Evolutionary conservation across 1,140 invertebrate genomes (phyloP).

Genomic region (Drosophila bipectinata): DNA sequence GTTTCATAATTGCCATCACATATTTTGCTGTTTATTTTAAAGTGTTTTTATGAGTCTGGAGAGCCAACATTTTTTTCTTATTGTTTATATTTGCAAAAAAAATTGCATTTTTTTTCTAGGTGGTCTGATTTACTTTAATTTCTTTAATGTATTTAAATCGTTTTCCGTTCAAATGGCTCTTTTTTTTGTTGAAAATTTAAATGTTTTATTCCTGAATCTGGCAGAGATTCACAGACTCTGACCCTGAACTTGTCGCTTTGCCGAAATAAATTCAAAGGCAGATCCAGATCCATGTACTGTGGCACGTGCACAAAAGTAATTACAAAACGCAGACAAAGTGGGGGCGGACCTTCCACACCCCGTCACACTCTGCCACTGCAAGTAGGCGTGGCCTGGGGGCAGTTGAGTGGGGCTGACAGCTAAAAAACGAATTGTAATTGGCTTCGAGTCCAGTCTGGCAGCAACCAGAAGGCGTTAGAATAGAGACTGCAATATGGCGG

Average conservation of each 20-base stretch:
- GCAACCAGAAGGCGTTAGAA: background rate
- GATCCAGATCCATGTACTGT: slow-evolving; percentile 18
- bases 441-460: slow-evolving; percentile 49
- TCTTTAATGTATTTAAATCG: background rate
- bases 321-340: slow-evolving; percentile 61
- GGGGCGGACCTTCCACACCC: slow-evolving; percentile 12
- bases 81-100: background rate
- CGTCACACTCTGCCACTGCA: background rate
- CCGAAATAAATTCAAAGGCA: slow-evolving; percentile 40
- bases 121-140: background rate
- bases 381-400: slow-evolving; percentile 34
- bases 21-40: background rate
- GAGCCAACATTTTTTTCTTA: too few relatives aligned
- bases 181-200: slow-evolving; percentile 22
- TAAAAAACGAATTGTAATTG: slow-evolving; percentile 73
- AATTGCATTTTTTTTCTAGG: too few relatives aligned
- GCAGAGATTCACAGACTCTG: slow-evolving; percentile 35
- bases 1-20: slow-evolving; percentile 20
- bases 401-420: slow-evolving; percentile 60
- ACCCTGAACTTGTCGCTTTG: slow-evolving; percentile 62
- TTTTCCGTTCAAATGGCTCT: background rate
- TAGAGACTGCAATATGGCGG: slow-evolving; percentile 13
- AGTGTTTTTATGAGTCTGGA: background rate
- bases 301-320: slow-evolving; percentile 73
- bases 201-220: slow-evolving; percentile 5